Evolutionary conservation across 37 sponge, comb jelly and placozoan species (phyloP), one percentile per base, ranked within the genome.

Genomic region (Beroe forskalii): DNA sequence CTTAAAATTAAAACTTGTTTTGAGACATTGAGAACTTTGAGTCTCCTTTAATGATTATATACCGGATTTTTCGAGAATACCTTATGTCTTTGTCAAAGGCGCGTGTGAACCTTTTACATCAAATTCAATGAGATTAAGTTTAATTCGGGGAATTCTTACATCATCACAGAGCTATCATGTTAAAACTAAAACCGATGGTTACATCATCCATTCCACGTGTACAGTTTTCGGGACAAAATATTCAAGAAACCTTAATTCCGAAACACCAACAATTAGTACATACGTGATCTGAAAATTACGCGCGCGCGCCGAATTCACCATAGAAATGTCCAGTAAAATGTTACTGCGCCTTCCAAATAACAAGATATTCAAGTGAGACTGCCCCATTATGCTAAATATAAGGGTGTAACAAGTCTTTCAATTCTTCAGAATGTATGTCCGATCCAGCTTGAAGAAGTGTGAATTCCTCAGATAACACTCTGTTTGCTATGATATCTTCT

Each of bases 221-320:
- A 48, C 55, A 12, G 55, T 48, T 48, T 48, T 12, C 12, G 55
- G 12, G 12, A 12, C 55, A 48, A 69, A 69, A 32, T 37, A 35
- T 17, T 3, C 38, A 33, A 37, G 32, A 69, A 36, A 33, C 33
- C 12, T 63, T 2, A 69, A 69, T 35, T 69, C 72, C 17, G 32
- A 2, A 31, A 36, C 33, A 14, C 14, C 32, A 35, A 32, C 17
- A 36, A 33, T 36, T 4, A 14, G 17, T 33, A 36, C 38, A 17
- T 69, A 17, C 72, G 72, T 69, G 72, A 69, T 31, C n/a, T 28
- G 3, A 3, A 8, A 69, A 69, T 32, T 69, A 36, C 72, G 55
- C 55, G 55, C 55, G 55, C 55, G 55, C n/a, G 55, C 12, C 55
- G 55, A 48, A 48, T 48, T 48, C 72, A 69, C 72, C 27, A 69